Evolutionary conservation across 2,888 invertebrate species (phyloP).

Genomic region (Lasioglossum pauxillum): DNA sequence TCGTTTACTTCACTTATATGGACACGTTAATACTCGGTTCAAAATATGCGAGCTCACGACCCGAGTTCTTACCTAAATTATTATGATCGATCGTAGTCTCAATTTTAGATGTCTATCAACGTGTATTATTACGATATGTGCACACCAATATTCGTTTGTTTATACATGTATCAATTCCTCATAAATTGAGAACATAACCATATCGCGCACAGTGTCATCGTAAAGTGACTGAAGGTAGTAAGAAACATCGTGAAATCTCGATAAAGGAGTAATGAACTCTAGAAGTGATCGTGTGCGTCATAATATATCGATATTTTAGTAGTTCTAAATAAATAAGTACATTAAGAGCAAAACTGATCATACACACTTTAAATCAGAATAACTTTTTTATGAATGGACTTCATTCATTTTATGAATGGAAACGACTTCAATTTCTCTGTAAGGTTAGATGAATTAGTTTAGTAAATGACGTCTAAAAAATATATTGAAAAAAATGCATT

Average conservation of each 20-base stretch:
- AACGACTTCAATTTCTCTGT: too few species aligned
- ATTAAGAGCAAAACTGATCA: too few species aligned
- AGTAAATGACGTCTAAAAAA: too few species aligned
- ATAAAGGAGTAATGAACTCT: neutral
- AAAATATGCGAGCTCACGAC: neutral
- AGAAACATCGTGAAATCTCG: neutral
- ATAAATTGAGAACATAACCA: neutral
- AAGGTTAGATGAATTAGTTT: too few species aligned
- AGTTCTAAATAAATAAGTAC: too few species aligned
- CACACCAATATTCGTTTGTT: too few species aligned
- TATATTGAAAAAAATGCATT: too few species aligned
- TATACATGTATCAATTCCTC: neutral
- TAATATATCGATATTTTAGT: neutral
- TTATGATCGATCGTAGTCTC: neutral
- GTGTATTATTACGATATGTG: neutral
- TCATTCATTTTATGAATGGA: too few species aligned
- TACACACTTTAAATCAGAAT: too few species aligned
- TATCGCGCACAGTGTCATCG: neutral
- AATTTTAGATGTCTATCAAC: neutral
- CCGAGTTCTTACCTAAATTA: neutral
- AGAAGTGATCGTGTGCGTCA: neutral
- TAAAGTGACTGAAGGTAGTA: neutral
- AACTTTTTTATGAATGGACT: too few species aligned
- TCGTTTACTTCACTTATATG: neutral
- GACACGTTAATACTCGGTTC: neutral